Percentiles rank a stretch among this genome's conserved stretches.
Evolutionary conservation across 1,140 invertebrate species (phyloP).

Genomic region (Mercenaria mercenaria): DNA sequence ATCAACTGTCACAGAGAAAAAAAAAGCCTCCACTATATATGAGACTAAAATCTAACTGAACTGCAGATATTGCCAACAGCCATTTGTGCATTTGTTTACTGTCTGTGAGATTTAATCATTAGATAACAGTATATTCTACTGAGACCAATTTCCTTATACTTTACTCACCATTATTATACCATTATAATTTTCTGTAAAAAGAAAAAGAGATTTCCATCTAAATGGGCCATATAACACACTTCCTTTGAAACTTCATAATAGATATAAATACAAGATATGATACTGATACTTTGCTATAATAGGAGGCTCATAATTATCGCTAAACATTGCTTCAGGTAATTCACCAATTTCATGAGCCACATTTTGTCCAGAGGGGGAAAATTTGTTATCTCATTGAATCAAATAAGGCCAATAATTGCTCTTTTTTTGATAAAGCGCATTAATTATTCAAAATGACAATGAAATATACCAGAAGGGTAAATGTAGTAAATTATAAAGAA

Average conservation of each 20-base stretch:
- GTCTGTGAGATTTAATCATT: background rate
- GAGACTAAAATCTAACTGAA: background rate
- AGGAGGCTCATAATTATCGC: background rate
- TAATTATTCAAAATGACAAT: background rate
- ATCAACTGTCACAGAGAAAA: background rate
- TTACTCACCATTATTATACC: background rate
- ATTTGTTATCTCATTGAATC: background rate
- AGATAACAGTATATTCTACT: background rate
- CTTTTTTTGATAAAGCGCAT: background rate
- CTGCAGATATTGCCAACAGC: background rate
- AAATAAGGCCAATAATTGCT: slow-evolving; percentile 20
- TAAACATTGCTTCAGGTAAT: background rate
- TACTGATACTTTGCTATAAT: background rate
- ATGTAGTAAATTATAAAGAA: background rate
- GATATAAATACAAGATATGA: background rate
- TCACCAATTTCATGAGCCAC: background rate
- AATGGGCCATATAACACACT: slow-evolving; percentile 20
- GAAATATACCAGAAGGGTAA: background rate
- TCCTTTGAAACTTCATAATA: background rate
- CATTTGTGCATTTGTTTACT: background rate
- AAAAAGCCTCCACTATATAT: no score
- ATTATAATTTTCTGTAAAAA: no score
- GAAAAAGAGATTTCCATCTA: background rate
- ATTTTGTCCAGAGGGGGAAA: background rate
- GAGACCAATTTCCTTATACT: background rate